These are phyloP conservation scores for Caenorhabditis afra DNA, from an alignment of 2,888 invertebrate genomes.

Conservation along the genomic window DNA sequence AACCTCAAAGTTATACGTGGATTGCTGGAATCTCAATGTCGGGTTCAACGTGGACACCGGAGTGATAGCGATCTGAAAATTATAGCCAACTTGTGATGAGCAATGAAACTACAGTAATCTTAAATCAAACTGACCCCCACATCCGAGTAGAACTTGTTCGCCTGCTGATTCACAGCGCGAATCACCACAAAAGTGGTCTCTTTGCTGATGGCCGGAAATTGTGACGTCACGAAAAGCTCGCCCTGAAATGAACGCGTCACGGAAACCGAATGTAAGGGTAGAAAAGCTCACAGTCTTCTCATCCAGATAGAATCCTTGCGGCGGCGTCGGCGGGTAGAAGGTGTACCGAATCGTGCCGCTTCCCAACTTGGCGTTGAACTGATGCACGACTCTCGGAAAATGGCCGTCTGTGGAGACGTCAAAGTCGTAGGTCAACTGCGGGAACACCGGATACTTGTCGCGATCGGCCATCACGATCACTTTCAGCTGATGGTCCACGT, in stretches of 20 bases:
- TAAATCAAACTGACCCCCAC: slow-evolving; percentile 72
- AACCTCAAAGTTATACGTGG: slow-evolving; percentile 72
- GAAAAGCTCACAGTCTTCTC: slow-evolving; percentile 68
- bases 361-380: slow-evolving; percentile 62
- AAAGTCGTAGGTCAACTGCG: slow-evolving; percentile 76
- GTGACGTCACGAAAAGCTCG: slow-evolving; percentile 62
- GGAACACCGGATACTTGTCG: slow-evolving; percentile 79
- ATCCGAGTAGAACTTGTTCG: slow-evolving; percentile 75
- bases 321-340: slow-evolving; percentile 65
- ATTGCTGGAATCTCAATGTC: slow-evolving; percentile 70
- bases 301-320: slow-evolving; percentile 68
- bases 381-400: slow-evolving; percentile 63
- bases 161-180: slow-evolving; percentile 72
- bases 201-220: slow-evolving; percentile 36
- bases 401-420: slow-evolving; percentile 65
- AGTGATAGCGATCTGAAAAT: slow-evolving; percentile 61
- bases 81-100: background rate
- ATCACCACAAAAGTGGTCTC: slow-evolving; percentile 75
- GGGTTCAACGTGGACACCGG: slow-evolving; percentile 40
- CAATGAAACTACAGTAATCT: background rate
- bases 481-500: slow-evolving; percentile 67
- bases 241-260: too few species aligned
- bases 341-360: slow-evolving; percentile 69
- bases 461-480: slow-evolving; percentile 78
- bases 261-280: too few species aligned